Base-by-base conservation (phyloP, 2,113 vertebrate genomes). In the Coptodon rendalli region DNA sequence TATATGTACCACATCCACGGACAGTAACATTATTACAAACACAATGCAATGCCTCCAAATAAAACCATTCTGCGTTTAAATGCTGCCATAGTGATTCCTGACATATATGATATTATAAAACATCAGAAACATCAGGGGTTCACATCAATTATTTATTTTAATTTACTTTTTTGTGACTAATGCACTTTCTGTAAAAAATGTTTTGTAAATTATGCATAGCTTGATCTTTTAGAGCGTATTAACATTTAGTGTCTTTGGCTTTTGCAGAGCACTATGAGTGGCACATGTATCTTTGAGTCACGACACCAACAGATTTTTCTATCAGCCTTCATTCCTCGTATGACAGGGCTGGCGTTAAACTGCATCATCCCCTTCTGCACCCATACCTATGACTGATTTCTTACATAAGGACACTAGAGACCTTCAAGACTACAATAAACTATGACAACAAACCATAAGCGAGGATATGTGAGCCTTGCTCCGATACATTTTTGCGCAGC, bases 1-100 rank as follows among this genome's bases (percentile, higher is more conserved):
- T 38, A 7, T 12, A 0, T 3, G 10, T 66, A 17, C 38, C 34
- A 66, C 17, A 66, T 38, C 9, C 59, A 63, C 0, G 2, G 17
- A 36, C 59, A 63, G 34, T 66, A 38, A 66, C 31, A 38, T 66
- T 66, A 38, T 38, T 76, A 76, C 43, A 29, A 76, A 29, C 43
- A 11, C 24, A 48, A 19, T 11, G 4, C 24, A 48, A 78, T 50
- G 43, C 43, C 16, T 29, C 24, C 68, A 50, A 50, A 16, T 31
- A 29, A 50, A 50, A 50, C 1, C 71, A 50, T 31, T 50, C 24
- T 76, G 14, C 0, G 1, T 50, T 76, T 76, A 76, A 50, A 76
- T 76, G 22, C 40, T 0, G 0, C 9, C 61, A 66, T 66, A 71
- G 36, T 40, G 63, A 73, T 27, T 45, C 38, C 22, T 27, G 34